These are phyloP conservation scores for Dreissena rostriformis DNA, from an alignment of 1,140 invertebrate species.

Conservation along the genomic window DNA sequence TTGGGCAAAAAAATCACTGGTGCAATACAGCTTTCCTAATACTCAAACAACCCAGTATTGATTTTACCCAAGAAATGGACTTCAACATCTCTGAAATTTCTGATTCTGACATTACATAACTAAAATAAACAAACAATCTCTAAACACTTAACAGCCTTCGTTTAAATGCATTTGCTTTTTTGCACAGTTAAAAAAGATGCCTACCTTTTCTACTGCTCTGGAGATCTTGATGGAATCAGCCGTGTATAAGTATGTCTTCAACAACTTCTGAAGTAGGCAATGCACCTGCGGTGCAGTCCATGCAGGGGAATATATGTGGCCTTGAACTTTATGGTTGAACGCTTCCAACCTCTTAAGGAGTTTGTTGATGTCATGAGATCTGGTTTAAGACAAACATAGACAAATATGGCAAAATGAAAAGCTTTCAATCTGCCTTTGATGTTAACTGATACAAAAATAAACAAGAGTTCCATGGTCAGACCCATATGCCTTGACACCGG, in stretches of 20 bases:
- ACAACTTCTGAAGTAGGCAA: conserved; percentile 18
- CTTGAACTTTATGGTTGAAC: conserved; percentile 13
- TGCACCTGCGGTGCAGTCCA: conserved; percentile 23
- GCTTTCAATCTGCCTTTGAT: too few relatives aligned
- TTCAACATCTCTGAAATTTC: not conserved
- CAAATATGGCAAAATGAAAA: too few relatives aligned
- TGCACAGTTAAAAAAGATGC: not conserved
- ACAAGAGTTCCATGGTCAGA: too few relatives aligned
- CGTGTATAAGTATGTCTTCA: conserved; percentile 50
- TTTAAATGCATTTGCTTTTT: not conserved
- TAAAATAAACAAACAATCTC: not conserved
- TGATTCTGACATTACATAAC: not conserved
- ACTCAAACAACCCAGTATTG: too few relatives aligned
- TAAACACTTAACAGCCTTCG: not conserved
- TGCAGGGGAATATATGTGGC: not conserved
- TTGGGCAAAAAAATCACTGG: too few relatives aligned
- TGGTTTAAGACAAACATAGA: conserved; percentile 11
- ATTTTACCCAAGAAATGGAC: not conserved
- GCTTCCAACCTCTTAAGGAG: conserved; percentile 52
- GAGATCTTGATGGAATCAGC: conserved; percentile 65
- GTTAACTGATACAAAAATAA: too few relatives aligned
- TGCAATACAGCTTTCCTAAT: too few relatives aligned
- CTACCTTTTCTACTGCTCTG: conserved; percentile 65
- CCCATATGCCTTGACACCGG: too few relatives aligned
- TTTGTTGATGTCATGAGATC: conserved; percentile 42